Evolutionary conservation across 30 jellyfish, hydroid and myxozoan genomes (phyloP), one percentile per base, ranked within the genome.

Genomic region (Pseudorhiza aurosa): DNA sequence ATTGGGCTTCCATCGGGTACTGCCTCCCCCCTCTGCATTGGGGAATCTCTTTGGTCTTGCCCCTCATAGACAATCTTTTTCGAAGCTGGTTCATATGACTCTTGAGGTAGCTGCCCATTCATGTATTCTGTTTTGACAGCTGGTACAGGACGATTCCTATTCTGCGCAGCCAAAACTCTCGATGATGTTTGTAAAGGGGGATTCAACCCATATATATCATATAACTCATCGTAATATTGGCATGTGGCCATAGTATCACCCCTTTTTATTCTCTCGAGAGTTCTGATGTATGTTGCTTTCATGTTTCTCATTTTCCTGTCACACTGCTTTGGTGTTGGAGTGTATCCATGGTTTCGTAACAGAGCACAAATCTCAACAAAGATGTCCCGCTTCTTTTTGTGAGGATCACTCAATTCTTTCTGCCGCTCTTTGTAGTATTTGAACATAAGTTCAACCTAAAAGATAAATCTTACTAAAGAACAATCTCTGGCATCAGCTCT

Each of bases 251-350:
- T 2, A 2, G 81, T 29, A 55, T 77, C 89, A 17, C 89, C 89
- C 65, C 82, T 60, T 49, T 77, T 77, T 21, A 77, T 63, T 62
- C 89, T 77, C 12, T 77, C 89, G 25, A 77, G 82, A 25, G 89
- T 77, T 28, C 77, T 44, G 0, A 77, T 77, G 82, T 77, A 77
- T 27, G 89, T 77, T 17, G 89, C 89, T 45, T 77, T 77, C 89
- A 77, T 77, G 75, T 77, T 77, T 21, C 89, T 47, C 63, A 77
- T 46, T 35, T 77, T 77, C 32, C 89, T 62, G 82, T 77, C 89
- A 36, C 89, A 77, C 55, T 77, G 89, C 27, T 77, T 77, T 28
- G 89, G 89, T 30, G 89, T 77, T 9, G 89, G 89, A 64, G 15
- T 60, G 70, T 60, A 77, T 7, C 89, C 89, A 51, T 77, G 77